phyloP scores from a whole-genome alignment of 2,888 invertebrate species.

The Deladenus siricidicola region DNA sequence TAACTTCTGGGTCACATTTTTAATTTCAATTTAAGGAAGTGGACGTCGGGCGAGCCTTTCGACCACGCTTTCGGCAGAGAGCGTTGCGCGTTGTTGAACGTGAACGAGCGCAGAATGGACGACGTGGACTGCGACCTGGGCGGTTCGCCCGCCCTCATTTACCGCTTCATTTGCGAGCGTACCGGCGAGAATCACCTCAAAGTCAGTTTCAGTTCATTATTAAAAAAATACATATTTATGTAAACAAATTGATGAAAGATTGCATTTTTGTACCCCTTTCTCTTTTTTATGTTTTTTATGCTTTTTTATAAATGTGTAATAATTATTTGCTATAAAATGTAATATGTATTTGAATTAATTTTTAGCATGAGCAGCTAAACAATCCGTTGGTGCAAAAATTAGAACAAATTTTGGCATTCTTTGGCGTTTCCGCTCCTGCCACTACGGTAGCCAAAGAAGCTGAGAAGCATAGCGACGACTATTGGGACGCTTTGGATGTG shows the following conservation, averaged over 20 bases:
- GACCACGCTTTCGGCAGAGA: slow-evolving; percentile 31
- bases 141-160: slow-evolving; percentile 18
- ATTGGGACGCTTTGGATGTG: too few relatives aligned
- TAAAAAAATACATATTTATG: not conserved
- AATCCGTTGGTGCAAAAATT: slow-evolving; percentile 38
- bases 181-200: slow-evolving; percentile 30
- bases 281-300: slow-evolving; percentile 1
- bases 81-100: slow-evolving; percentile 31
- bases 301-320: not conserved
- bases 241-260: not conserved
- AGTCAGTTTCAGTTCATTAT: slow-evolving; percentile 8
- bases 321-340: not conserved
- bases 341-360: not conserved
- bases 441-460: not conserved
- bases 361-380: slow-evolving; percentile 34
- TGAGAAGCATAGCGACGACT: too few relatives aligned
- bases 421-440: slow-evolving; percentile 23
- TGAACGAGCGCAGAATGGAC: slow-evolving; percentile 29
- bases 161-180: slow-evolving; percentile 31
- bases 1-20: too few relatives aligned
- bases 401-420: slow-evolving; percentile 33
- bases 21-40: slow-evolving; percentile 11
- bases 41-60: slow-evolving; percentile 32
- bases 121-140: slow-evolving; percentile 35
- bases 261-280: not conserved